phyloP scores from a whole-genome alignment of 2,888 invertebrate genomes.

The Melanostoma scalare region DNA sequence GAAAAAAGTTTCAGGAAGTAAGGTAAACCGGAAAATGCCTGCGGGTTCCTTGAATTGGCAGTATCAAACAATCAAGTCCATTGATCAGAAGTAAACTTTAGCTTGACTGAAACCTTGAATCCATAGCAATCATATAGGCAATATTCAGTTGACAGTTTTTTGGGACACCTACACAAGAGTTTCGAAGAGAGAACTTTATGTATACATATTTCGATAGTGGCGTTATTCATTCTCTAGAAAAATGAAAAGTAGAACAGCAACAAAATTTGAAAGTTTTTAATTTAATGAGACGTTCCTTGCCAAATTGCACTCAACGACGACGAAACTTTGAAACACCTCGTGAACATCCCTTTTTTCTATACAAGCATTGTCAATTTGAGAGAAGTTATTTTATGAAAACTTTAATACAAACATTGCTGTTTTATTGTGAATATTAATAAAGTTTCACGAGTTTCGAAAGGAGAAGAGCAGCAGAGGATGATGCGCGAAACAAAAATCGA shows the following conservation, averaged over 20 bases:
- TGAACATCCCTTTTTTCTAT: background rate
- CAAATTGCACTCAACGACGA: conserved; percentile 23
- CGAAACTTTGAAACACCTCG: conserved; percentile 37
- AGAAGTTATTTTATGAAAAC: no score
- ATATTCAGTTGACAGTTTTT: background rate
- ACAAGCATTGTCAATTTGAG: no score
- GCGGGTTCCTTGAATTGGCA: conserved; percentile 12
- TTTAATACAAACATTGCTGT: no score
- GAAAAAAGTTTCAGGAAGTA: background rate
- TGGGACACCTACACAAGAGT: background rate
- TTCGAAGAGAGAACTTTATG: background rate
- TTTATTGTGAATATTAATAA: no score
- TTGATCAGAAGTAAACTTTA: background rate
- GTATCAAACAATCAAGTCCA: background rate
- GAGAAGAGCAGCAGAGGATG: no score
- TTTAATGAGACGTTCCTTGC: conserved; percentile 8
- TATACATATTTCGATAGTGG: conserved; percentile 13
- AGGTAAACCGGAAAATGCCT: conserved; percentile 7
- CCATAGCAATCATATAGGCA: no score
- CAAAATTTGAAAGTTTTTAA: conserved; percentile 23
- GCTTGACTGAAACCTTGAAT: background rate
- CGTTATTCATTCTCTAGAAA: conserved; percentile 7
- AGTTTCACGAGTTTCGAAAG: no score
- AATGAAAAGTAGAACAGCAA: conserved; percentile 13
- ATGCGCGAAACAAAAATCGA: no score